Base-by-base conservation (phyloP, 2,888 invertebrate species). In the Metallyticus violacea region DNA sequence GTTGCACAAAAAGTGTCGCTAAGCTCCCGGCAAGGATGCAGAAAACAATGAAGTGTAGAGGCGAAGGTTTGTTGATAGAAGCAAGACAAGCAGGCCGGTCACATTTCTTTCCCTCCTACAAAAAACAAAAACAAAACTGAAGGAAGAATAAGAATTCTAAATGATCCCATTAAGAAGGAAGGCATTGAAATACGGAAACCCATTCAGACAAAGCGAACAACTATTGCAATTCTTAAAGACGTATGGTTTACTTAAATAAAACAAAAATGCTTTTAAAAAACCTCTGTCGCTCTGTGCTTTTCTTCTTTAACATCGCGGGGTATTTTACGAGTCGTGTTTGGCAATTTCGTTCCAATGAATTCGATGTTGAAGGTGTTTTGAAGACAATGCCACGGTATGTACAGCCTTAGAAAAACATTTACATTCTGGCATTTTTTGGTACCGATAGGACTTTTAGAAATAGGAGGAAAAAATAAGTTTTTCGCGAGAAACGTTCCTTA, bases 141-240 rank as follows among this genome's bases (percentile, higher is more conserved):
- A 62, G 40, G 40, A 62, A 62, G 40, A 15, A 62, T 62, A 62
- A 62, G 81, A 81, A 83, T 83, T 83, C 77, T 83, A 83, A 83
- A 83, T 83, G 77, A 83, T 83, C 76, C 83, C 83, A 83, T 83
- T 83, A 83, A 28, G 62, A n/a, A 82, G 29, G 83, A 26, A 62
- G 7, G 83, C 83, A 83, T 77, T 83, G 83, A 83, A 83, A 77
- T 40, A 76, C 82, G 22, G 82, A 26, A 62, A 82, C 40, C 76
- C 26, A 76, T 83, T 15, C 40, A 62, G 40, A 62, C 40, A 62
- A 62, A 62, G 40, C 40, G 4, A 22, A 62, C 40, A 2, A 62
- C 40, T 62, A 62, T 15, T 62, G 40, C 40, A 62, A 62, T 62
- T 62, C 40, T 62, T 62, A 62, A 62, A 62, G 40, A 62, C 40